Evolutionary conservation across 2,113 vertebrate genomes (phyloP), one percentile per base, ranked within the genome.

Genomic region (Grammomys dolichurus): DNA sequence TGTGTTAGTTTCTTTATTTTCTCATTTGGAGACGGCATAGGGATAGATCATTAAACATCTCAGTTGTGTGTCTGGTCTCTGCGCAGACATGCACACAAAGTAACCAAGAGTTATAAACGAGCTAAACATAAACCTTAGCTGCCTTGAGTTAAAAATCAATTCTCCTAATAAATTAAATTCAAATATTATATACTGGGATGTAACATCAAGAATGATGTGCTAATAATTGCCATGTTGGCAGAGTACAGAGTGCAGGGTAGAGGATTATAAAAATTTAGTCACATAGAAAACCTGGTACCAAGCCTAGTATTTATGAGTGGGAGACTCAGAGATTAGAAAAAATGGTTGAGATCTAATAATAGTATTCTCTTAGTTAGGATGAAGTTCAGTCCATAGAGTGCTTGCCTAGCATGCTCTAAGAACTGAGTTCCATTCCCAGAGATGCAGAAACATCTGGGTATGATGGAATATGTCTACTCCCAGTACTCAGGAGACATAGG

Each of bases 141-240:
- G 96, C 97, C 96, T 98, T 92, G 94, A 90, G 75, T 97, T 98
- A 98, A 98, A 98, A 98, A 98, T 98, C 98, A 98, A 98, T 98
- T 97, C 98, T 97, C 81, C 63, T 97, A 97, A 98, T 97, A 97
- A 98, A 98, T 98, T 97, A 98, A 97, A 98, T 97, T 97, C 97
- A 97, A 94, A 96, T 97, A 97, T 97, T 97, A 96, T 69, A 97
- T 95, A 97, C 89, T 93, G 56, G 63, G 94, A 90, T 96, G 96
- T 95, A 98, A 97, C 96, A 97, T 97, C 98, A 98, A 97, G 98
- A 98, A 97, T 97, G 97, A 98, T 96, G 96, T 92, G 94, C 95
- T 98, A 98, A 98, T 98, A 98, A 98, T 97, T 97, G 91, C 95
- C 58, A 13, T 93, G 94, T 97, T 98, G 98, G 98, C 97, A 98